Conservation (phyloP, 2,888 invertebrate genomes). For the Odontocerum albicorne region DNA sequence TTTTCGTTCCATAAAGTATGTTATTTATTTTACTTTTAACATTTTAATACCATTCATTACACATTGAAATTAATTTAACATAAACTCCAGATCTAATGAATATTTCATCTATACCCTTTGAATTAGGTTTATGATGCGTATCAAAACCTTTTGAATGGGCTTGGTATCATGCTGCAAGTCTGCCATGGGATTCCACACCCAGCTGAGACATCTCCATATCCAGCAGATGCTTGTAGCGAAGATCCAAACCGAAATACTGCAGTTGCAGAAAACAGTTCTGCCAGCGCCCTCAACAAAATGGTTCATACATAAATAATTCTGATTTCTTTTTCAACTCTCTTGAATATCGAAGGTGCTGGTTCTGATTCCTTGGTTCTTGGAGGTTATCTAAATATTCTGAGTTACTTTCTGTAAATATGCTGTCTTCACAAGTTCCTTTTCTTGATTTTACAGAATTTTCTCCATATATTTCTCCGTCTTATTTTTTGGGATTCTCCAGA, state of each 20-base stretch:
- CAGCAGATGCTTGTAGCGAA: constrained; percentile 25
- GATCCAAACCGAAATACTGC: constrained; percentile 29
- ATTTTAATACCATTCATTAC: not conserved
- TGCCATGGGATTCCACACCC: constrained; percentile 58
- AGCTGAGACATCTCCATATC: constrained; percentile 32
- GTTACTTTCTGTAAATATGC: too few species aligned
- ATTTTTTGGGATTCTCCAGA: not conserved
- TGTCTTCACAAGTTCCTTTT: too few species aligned
- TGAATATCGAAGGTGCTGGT: constrained; percentile 16
- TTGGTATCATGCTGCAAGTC: constrained; percentile 68
- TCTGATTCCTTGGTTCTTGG: constrained; percentile 5
- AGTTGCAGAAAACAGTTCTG: constrained; percentile 28
- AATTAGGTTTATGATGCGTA: constrained; percentile 67
- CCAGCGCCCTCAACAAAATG: constrained; percentile 25
- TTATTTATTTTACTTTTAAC: not conserved
- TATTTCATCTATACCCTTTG: too few species aligned
- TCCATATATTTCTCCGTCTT: constrained; percentile 4
- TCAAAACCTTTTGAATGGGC: constrained; percentile 65
- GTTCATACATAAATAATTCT: constrained; percentile 25
- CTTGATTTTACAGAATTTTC: constrained; percentile 4
- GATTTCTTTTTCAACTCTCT: constrained; percentile 10
- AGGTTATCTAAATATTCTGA: too few species aligned
- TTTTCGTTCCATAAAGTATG: not conserved
- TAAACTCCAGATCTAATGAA: too few species aligned
- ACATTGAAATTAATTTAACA: too few species aligned